Evolutionary conservation across 2,888 invertebrate genomes (phyloP).

Genomic region (Muscina levida): DNA sequence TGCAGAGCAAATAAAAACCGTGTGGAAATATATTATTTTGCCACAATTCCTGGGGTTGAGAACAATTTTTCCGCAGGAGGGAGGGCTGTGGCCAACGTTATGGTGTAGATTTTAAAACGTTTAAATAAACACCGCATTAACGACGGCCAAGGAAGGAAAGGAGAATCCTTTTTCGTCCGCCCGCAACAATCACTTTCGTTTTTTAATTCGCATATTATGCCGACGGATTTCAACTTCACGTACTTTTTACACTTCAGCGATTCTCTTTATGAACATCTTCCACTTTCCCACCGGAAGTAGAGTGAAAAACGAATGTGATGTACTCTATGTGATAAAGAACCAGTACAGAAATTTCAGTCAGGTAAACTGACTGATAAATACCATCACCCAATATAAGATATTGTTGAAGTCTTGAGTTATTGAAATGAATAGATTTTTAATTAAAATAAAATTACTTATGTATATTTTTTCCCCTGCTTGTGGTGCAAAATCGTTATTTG

Average conservation of each 20-base stretch:
- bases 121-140: neutral
- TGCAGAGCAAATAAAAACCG: neutral
- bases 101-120: neutral
- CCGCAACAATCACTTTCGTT: neutral
- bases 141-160: neutral
- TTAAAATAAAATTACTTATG: too few species aligned
- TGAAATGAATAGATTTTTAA: too few species aligned
- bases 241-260: conserved; percentile 51
- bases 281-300: neutral
- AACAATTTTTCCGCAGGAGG: neutral
- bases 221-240: conserved; percentile 49
- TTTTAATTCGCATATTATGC: conserved; percentile 10
- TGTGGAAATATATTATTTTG: too few species aligned
- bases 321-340: too few species aligned
- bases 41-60: neutral
- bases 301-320: too few species aligned
- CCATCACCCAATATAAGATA: too few species aligned
- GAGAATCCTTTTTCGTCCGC: too few species aligned
- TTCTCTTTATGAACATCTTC: neutral
- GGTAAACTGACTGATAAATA: too few species aligned
- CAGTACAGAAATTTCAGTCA: too few species aligned
- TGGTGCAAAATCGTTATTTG: too few species aligned
- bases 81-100: neutral
- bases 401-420: too few species aligned
- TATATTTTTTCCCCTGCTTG: too few species aligned